phyloP scores from a whole-genome alignment of 2,113 vertebrate species.

The Poecilia latipinna region DNA sequence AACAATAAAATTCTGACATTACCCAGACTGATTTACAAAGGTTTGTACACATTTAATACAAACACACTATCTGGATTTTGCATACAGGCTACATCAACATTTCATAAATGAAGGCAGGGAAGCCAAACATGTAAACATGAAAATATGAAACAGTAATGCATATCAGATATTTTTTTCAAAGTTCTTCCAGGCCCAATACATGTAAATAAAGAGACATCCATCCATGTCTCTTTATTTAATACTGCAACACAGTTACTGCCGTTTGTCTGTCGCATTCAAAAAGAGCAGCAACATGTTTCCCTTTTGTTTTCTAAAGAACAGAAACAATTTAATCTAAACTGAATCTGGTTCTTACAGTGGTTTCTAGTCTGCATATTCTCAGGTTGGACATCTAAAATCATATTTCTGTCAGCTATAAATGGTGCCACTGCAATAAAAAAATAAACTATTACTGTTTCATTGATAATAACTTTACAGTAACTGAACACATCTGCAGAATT shows the following conservation, averaged over 20 bases:
- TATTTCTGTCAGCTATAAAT: not conserved
- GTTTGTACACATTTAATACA: not conserved
- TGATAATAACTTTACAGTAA: not conserved
- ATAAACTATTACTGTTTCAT: not conserved
- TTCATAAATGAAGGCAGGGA: not conserved
- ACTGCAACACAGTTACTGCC: too few species aligned
- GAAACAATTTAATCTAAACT: too few species aligned
- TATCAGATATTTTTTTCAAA: not conserved
- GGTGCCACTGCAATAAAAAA: not conserved
- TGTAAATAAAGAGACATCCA: too few species aligned
- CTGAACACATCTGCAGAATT: not conserved
- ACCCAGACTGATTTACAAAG: not conserved
- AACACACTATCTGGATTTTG: not conserved
- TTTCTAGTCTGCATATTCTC: not conserved
- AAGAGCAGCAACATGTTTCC: too few species aligned
- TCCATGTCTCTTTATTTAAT: too few species aligned
- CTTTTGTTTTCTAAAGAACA: too few species aligned
- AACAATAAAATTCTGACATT: not conserved
- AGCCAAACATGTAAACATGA: not conserved
- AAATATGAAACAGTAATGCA: not conserved
- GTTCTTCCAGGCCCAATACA: too few species aligned
- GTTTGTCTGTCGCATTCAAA: too few species aligned
- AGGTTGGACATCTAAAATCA: not conserved
- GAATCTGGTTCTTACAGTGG: not conserved
- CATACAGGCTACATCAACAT: not conserved